A percentile compares a stretch with the other conserved stretches of the same genome.
phyloP scores from a whole-genome alignment of 2,113 vertebrate genomes.

The Misgurnus anguillicaudatus region DNA sequence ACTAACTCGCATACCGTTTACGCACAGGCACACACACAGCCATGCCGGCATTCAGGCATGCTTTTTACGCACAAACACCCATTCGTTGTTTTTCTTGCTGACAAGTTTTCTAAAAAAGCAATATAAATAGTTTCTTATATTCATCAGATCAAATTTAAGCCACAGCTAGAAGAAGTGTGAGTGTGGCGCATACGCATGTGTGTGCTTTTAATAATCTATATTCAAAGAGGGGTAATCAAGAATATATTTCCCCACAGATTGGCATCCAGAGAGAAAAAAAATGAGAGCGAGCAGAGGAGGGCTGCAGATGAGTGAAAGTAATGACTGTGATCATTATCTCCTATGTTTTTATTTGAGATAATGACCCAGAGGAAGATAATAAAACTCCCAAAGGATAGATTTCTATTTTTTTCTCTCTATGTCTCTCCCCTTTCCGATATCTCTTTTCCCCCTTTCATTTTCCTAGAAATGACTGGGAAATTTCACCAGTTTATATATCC shows the following conservation, averaged over 20 bases:
- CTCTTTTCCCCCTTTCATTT: conserved; percentile 26
- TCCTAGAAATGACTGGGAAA: background rate
- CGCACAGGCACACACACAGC: background rate
- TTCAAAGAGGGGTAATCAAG: conserved; percentile 71
- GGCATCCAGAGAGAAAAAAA: conserved; percentile 59
- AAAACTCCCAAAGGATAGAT: conserved; percentile 51
- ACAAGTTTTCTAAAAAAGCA: conserved; percentile 18
- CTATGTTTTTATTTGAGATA: conserved; percentile 61
- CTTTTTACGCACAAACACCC: background rate
- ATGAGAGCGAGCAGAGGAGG: conserved; percentile 38
- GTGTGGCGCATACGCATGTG: background rate
- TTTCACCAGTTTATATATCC: conserved; percentile 23
- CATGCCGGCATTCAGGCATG: conserved; percentile 14
- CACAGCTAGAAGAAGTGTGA: conserved; percentile 1
- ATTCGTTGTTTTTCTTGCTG: background rate
- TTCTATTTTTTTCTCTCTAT: conserved; percentile 29
- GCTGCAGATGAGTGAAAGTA: conserved; percentile 50
- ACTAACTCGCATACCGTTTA: background rate
- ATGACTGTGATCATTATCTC: conserved; percentile 69
- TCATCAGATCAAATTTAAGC: background rate
- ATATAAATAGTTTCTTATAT: conserved; percentile 9
- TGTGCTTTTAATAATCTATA: conserved; percentile 43
- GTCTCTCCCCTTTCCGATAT: conserved; percentile 15
- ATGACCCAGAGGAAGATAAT: conserved; percentile 60
- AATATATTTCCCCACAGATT: conserved; percentile 68